Conservation (phyloP, 2,113 vertebrate genomes). For the Piaya cayana region DNA sequence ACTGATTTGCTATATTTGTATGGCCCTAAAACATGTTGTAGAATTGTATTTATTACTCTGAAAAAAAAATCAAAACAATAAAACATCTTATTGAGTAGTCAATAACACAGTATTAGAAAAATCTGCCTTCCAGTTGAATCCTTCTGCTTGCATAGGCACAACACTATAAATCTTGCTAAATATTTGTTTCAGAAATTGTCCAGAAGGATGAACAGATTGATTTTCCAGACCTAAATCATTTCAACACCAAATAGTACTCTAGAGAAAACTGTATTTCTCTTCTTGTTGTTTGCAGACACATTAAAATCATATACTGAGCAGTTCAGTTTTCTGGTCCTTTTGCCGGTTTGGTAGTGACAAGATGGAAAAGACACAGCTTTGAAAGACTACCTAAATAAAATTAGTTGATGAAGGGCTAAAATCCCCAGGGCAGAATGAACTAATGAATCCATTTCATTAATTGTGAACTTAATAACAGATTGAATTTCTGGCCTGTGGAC, state of each 20-base stretch:
- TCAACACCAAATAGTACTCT: slow-evolving; percentile 74
- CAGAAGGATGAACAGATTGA: slow-evolving; percentile 76
- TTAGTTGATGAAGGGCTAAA: neutral
- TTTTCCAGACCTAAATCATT: slow-evolving; percentile 79
- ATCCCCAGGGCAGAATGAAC: neutral
- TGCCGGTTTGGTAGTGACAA: slow-evolving; percentile 1
- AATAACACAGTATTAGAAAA: slow-evolving; percentile 72
- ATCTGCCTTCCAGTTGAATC: slow-evolving; percentile 70
- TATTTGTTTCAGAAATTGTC: slow-evolving; percentile 82
- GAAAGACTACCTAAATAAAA: neutral
- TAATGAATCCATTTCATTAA: neutral
- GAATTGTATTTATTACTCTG: slow-evolving; percentile 56
- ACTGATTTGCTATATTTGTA: slow-evolving; percentile 59
- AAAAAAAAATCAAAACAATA: neutral
- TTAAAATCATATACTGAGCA: slow-evolving; percentile 65
- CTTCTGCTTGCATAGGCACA: slow-evolving; percentile 56
- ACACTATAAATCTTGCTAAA: slow-evolving; percentile 77
- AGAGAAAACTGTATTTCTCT: slow-evolving; percentile 66
- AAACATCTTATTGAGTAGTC: slow-evolving; percentile 60
- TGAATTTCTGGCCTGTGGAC: neutral
- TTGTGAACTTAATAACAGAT: neutral
- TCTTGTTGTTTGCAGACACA: slow-evolving; percentile 59
- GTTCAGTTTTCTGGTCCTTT: slow-evolving; percentile 23
- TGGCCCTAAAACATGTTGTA: slow-evolving; percentile 45
- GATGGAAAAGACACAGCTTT: slow-evolving; percentile 14